phyloP scores from a whole-genome alignment of 1,140 invertebrate genomes.

The Drosophila repleta region DNA sequence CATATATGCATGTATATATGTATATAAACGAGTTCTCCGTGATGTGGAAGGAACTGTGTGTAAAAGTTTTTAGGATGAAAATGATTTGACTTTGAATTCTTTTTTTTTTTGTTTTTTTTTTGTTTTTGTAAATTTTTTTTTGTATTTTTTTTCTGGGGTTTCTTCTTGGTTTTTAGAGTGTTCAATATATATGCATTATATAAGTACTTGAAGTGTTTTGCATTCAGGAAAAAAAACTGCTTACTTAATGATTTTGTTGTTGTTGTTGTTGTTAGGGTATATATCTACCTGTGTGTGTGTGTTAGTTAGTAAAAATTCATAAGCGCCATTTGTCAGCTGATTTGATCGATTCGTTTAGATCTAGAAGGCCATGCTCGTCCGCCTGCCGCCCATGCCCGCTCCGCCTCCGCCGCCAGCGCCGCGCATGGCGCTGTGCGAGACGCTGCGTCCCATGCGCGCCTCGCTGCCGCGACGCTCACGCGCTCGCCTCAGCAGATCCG shows the following conservation, averaged over 20 bases:
- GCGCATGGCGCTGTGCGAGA: constrained; percentile 73
- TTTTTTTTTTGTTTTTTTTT: background rate
- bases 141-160: background rate
- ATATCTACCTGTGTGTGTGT: constrained; percentile 30
- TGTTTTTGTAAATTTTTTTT: background rate
- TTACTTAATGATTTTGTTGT: constrained; percentile 40
- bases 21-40: background rate
- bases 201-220: constrained; percentile 23
- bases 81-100: background rate
- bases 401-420: constrained; percentile 45
- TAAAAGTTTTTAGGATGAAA: constrained; percentile 1
- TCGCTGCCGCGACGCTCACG: constrained; percentile 80
- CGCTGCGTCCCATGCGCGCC: constrained; percentile 77
- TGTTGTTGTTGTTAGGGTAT: constrained; percentile 26
- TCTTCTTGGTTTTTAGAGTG: constrained; percentile 2
- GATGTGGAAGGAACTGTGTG: background rate
- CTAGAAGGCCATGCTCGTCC: constrained; percentile 83
- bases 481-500: constrained; percentile 74
- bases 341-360: constrained; percentile 28
- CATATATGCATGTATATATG: background rate
- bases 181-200: constrained; percentile 7
- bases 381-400: constrained; percentile 58
- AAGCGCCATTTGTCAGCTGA: constrained; percentile 72
- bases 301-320: constrained; percentile 59
- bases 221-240: constrained; percentile 42